Evolutionary conservation across 2,797 vertebrate species (phyloP).

Genomic region (Furcifer pardalis): DNA sequence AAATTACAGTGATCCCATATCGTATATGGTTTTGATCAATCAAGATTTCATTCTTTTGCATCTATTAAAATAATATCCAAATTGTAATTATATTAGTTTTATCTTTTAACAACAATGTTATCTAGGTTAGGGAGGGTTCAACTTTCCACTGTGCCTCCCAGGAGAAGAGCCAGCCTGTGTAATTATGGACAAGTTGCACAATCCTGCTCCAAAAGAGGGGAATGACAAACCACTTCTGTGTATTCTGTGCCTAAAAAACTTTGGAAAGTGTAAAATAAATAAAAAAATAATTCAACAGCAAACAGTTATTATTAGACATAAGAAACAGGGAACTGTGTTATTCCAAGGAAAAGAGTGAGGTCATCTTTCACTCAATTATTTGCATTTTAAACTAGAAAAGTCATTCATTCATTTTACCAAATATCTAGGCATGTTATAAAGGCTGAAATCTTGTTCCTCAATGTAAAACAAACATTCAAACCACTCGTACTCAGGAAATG

Average conservation of each 20-base stretch:
- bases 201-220: no score
- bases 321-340: constrained; percentile 15
- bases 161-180: no score
- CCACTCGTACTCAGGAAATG: background rate
- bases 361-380: constrained; percentile 37
- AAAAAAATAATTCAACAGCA: no score
- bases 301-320: constrained; percentile 9
- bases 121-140: constrained; percentile 13
- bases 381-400: constrained; percentile 41
- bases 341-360: constrained; percentile 26
- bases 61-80: background rate
- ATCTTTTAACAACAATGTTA: constrained; percentile 41
- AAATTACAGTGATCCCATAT: background rate
- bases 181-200: no score
- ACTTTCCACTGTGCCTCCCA: no score
- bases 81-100: constrained; percentile 42
- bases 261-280: no score
- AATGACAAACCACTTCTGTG: no score
- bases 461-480: background rate
- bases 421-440: background rate
- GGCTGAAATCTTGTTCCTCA: background rate
- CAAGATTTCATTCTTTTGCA: constrained; percentile 19
- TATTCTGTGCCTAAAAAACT: no score
- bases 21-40: background rate
- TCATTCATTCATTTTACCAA: constrained; percentile 49